Percentiles rank a stretch among this genome's conserved stretches.
Evolutionary conservation across 2,888 invertebrate genomes (phyloP).

Genomic region (Conops quadrifasciatus): DNA sequence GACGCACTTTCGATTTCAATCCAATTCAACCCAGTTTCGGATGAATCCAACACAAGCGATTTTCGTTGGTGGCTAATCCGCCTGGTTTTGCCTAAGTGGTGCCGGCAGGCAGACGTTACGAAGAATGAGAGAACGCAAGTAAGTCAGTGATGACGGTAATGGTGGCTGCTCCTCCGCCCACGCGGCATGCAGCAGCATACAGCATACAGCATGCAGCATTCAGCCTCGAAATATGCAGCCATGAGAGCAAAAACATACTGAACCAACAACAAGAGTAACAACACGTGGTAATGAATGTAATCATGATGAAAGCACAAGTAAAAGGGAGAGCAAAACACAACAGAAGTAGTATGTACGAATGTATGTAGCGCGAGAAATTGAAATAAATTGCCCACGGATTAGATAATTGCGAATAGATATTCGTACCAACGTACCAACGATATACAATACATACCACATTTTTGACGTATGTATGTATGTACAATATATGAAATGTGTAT

Average conservation of each 20-base stretch:
- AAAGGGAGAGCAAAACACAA: neutral
- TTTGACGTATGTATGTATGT: neutral
- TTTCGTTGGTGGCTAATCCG: conserved; percentile 1
- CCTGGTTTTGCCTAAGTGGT: neutral
- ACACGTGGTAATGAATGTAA: neutral
- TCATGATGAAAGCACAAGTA: neutral
- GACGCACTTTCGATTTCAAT: conserved; percentile 34
- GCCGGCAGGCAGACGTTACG: conserved; percentile 6
- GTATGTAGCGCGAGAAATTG: neutral
- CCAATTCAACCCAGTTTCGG: conserved; percentile 23
- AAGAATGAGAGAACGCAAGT: no score
- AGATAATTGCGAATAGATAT: conserved; percentile 15
- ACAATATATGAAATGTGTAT: neutral
- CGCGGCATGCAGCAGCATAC: neutral
- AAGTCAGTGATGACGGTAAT: no score
- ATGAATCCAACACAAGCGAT: conserved; percentile 16
- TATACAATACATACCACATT: no score
- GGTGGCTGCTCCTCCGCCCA: conserved; percentile 3
- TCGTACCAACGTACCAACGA: neutral
- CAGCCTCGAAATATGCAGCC: no score
- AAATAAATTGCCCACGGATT: conserved; percentile 13
- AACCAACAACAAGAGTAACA: neutral
- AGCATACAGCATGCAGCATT: neutral
- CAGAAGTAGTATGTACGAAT: no score
- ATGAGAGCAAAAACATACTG: neutral